Evolutionary conservation across 2,113 vertebrate genomes (phyloP), one percentile per base, ranked within the genome.

Genomic region (Asarcornis scutulata): DNA sequence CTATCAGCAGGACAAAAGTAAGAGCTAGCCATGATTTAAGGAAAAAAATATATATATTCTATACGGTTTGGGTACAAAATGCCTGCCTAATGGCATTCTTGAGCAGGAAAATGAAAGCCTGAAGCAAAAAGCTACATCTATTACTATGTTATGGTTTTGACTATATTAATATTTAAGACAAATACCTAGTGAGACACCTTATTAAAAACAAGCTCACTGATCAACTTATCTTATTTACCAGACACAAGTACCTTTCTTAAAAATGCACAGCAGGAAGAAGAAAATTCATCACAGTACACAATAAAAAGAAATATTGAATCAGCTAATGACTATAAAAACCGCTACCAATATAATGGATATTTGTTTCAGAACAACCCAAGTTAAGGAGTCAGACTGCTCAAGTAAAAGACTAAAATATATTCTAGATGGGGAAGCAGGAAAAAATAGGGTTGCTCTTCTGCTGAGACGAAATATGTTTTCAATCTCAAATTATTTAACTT

Each of bases 401-500:
- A 71, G 3, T 38, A 10, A 4, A 62, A 78, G 31, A 66, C 25
- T 80, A 38, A 80, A 63, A 34, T 52, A 12, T 38, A 80, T 40
- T 80, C 72, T 44, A 79, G 23, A 77, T 36, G 50, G 12, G 22
- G 25, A 90, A 77, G 32, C 15, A 38, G 15, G n/a, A 14, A 36
- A 60, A 20, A 20, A 12, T 55, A n/a, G 4, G 21, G 68, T 20
- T 48, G 36, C 27, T 62, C 91, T 72, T 72, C 68, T 48, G 69
- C 32, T 34, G 17, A 83, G 44, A 86, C 55, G 31, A 86, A 94
- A 27, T 59, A 67, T 15, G 40, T 44, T 90, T 93, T 74, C 56
- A 71, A 29, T 74, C 17, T 17, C 60, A 67, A 95, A 56, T 81
- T 86, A 69, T 83, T 93, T 80, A 88, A 76, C 22, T 81, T 74